A percentile compares a stretch with the other conserved stretches of the same genome.
phyloP scores from a whole-genome alignment of 2,113 vertebrate species.

The Microtus oregoni region DNA sequence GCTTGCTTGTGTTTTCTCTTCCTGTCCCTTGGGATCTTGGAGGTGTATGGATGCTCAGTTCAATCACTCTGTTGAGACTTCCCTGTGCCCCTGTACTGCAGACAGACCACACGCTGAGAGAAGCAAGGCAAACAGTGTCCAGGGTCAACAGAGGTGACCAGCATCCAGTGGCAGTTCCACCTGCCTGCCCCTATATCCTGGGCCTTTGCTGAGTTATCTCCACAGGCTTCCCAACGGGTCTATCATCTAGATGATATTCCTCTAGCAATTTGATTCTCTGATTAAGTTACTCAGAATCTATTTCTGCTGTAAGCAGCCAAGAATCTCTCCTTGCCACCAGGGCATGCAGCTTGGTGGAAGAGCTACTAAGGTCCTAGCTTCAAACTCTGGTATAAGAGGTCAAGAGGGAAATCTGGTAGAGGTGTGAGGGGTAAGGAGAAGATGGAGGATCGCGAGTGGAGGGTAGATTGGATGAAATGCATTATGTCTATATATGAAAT shows the following conservation, averaged over 20 bases:
- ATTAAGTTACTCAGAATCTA: neutral
- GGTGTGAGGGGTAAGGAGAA: neutral
- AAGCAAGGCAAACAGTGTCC: neutral
- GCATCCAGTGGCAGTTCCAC: too few species aligned
- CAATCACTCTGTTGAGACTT: neutral
- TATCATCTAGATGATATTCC: too few species aligned
- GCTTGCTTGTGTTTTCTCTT: neutral
- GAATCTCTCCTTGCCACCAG: neutral
- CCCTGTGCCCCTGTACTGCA: neutral
- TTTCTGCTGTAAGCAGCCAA: conserved; percentile 6
- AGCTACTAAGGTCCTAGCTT: too few species aligned
- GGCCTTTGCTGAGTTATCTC: neutral
- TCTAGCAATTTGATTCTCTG: neutral
- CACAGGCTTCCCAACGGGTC: neutral
- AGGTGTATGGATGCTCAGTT: neutral
- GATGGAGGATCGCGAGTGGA: neutral
- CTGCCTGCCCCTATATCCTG: neutral
- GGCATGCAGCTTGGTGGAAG: too few species aligned
- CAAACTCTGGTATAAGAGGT: neutral
- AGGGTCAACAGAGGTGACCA: neutral
- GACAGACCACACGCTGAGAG: neutral
- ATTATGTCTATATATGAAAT: neutral
- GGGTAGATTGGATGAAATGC: neutral
- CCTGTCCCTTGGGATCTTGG: neutral
- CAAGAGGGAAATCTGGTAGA: neutral